These are phyloP conservation scores for Drosophila pachea DNA, from an alignment of 1,140 invertebrate species.

Conservation along the genomic window DNA sequence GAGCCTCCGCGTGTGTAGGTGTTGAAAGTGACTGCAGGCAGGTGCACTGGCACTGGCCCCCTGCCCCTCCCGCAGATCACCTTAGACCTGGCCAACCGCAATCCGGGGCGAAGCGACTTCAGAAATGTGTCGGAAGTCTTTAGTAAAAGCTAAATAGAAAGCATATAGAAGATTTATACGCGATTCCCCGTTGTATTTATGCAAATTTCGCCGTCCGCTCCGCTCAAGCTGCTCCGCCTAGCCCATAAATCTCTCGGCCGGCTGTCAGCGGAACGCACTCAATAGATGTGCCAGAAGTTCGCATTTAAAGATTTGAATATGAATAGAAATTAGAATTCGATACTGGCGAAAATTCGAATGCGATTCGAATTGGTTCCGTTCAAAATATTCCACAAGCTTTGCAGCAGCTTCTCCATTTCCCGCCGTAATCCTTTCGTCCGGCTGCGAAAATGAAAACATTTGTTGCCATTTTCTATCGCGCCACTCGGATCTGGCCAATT, in stretches of 20 bases:
- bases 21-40: slow-evolving; percentile 66
- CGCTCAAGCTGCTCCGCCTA: slow-evolving; percentile 12
- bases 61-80: not conserved
- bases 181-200: slow-evolving; percentile 62
- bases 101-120: slow-evolving; percentile 22
- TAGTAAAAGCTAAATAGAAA: slow-evolving; percentile 77
- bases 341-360: no score
- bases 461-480: slow-evolving; percentile 70
- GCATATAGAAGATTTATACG: slow-evolving; percentile 73
- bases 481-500: slow-evolving; percentile 51
- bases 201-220: slow-evolving; percentile 40
- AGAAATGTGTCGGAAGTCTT: slow-evolving; percentile 75
- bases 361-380: not conserved
- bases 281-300: slow-evolving; percentile 3
- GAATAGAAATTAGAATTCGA: not conserved
- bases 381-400: not conserved
- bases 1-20: slow-evolving; percentile 60
- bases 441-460: slow-evolving; percentile 64
- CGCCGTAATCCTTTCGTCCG: slow-evolving; percentile 14
- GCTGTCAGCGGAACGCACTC: not conserved
- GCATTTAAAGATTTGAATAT: no score
- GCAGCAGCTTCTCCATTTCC: not conserved
- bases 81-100: not conserved
- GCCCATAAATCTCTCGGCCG: slow-evolving; percentile 14
- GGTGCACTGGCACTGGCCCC: slow-evolving; percentile 29